A percentile compares a stretch with the other conserved stretches of the same genome.
Conservation (phyloP, 1,140 invertebrate genomes). For the Cardiocondyla obscurior region DNA sequence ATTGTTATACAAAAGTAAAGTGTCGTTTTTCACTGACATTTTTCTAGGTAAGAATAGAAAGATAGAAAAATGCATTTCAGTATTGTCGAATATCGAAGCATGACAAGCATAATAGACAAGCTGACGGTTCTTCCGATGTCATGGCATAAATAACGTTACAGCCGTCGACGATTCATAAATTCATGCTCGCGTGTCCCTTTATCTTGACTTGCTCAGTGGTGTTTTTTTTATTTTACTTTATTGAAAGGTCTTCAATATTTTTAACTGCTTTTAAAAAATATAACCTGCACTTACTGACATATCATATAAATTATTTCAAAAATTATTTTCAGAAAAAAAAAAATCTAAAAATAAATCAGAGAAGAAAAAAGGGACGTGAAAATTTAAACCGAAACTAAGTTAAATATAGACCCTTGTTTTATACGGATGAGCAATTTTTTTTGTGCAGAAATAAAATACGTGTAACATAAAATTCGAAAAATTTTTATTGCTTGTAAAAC, state of each 20-base stretch:
- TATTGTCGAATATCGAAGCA: constrained; percentile 24
- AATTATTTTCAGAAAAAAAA: background rate
- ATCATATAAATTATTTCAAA: background rate
- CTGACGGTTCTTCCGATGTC: constrained; percentile 5
- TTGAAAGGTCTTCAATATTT: background rate
- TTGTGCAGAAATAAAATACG: too few species aligned
- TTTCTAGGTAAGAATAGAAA: background rate
- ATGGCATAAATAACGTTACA: constrained; percentile 64
- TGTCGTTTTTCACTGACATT: constrained; percentile 26
- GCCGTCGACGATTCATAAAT: constrained; percentile 74
- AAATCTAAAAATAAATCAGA: background rate
- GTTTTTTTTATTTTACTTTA: constrained; percentile 17
- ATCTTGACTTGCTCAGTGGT: constrained; percentile 29
- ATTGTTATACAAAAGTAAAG: background rate
- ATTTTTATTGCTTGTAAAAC: too few species aligned
- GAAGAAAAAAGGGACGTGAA: too few species aligned
- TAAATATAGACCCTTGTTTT: too few species aligned
- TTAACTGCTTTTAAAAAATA: background rate
- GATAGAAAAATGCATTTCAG: constrained; percentile 25
- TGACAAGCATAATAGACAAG: constrained; percentile 36
- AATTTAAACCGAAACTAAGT: too few species aligned
- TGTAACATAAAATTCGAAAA: too few species aligned
- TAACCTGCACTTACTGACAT: background rate
- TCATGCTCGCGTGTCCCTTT: constrained; percentile 59
- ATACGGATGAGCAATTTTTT: too few species aligned